Base-by-base conservation (phyloP, 2,888 invertebrate genomes). In the Eueremaeus valkanovi region DNA sequence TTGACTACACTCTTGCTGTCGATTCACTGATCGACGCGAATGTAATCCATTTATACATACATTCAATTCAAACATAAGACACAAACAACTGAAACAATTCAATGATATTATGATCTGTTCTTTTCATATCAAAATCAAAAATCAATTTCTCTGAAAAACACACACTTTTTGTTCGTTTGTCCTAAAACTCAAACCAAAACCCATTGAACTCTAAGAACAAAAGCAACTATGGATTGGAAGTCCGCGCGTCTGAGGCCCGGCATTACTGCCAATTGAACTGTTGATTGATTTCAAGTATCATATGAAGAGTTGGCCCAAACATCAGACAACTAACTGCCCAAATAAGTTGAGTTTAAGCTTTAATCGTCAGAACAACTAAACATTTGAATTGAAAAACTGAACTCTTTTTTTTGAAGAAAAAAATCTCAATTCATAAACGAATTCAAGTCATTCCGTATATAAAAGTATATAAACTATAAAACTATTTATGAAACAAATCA, bases 191-290 rank as follows among this genome's bases (percentile, higher is more conserved):
- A 63, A 63, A 36, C 2, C n/a, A n/a, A n/a, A n/a, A n/a, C n/a
- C n/a, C n/a, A n/a, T n/a, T n/a, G 9, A n/a, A 31, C 16, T 63
- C 18, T 2, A 27, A 55, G 21, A 51, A 51, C 6, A 45, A 16
- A 11, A 45, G 3, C 18, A 45, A 9, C 18, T 21, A 55, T 9
- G 55, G 55, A 55, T 55, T 55, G 63, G 63, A 63, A 63, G 63
- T 63, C 63, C 63, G 33, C 63, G 33, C 63, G 63, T 33, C 63
- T 63, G 63, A 63, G 36, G 55, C 21, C 63, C 63, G 31, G 36
- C 63, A 33, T 55, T 55, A 55, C 45, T 55, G 55, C 55, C 55
- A 55, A 27, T 27, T 27, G 5, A 55, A 55, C 45, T 45, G 45
- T 16, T 45, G 9, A 13, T 3, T 45, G 6, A 45, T 45, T 45